Conservation (phyloP, 2,888 invertebrate genomes). For the Amblyjoppa fuscipennis region DNA sequence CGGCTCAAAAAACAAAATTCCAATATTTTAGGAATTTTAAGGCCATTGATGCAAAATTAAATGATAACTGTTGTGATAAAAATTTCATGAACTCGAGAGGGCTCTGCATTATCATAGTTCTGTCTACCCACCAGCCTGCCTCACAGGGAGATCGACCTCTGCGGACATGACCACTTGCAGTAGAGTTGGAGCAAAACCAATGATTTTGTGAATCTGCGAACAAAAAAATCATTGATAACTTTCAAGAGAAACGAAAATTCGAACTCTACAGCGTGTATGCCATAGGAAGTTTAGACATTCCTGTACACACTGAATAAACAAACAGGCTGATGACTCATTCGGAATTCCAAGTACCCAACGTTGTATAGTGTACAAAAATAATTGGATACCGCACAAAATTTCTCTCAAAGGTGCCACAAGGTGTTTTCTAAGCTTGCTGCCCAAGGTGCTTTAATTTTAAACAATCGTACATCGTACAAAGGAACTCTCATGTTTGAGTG, state of each 20-base stretch:
- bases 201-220: conserved; percentile 95
- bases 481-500: too few species aligned
- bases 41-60: too few species aligned
- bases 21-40: too few species aligned
- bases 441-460: too few species aligned
- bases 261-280: neutral
- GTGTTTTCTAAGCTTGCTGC: too few species aligned
- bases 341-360: neutral
- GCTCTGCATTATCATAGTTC: neutral
- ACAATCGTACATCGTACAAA: too few species aligned
- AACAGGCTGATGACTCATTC: conserved; percentile 12
- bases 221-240: conserved; percentile 20
- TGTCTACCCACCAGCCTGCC: conserved; percentile 92
- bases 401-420: neutral
- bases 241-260: neutral
- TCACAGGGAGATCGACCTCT: conserved; percentile 95
- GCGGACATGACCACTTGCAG: conserved; percentile 97
- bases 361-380: neutral
- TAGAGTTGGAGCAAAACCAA: conserved; percentile 97
- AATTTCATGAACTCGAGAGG: neutral
- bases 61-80: neutral
- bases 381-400: neutral
- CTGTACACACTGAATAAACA: neutral
- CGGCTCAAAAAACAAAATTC: neutral
- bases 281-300: conserved; percentile 12